These are phyloP conservation scores for Planiliza haematocheilus DNA, from an alignment of 2,113 vertebrate species.

Conservation along the genomic window DNA sequence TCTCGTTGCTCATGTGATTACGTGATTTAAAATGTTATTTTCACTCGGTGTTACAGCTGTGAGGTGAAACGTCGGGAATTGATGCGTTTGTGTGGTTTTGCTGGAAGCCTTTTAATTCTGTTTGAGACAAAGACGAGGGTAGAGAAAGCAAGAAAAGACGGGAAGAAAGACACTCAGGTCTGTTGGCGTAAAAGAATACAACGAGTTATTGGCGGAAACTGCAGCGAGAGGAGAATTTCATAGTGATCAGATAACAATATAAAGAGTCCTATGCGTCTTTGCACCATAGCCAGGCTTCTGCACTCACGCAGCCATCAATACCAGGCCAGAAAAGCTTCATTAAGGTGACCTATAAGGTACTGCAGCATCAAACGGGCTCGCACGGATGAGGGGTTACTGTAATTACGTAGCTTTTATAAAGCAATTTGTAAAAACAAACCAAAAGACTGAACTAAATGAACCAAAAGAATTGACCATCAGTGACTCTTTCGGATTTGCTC, in stretches of 20 bases:
- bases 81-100: slow-evolving; percentile 16
- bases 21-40: slow-evolving; percentile 39
- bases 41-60: slow-evolving; percentile 19
- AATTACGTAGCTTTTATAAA: not conserved
- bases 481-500: too few relatives aligned
- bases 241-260: slow-evolving; percentile 24
- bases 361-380: not conserved
- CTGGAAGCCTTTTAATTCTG: slow-evolving; percentile 23
- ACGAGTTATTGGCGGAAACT: slow-evolving; percentile 13
- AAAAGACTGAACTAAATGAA: too few relatives aligned
- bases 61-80: slow-evolving; percentile 14
- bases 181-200: slow-evolving; percentile 10
- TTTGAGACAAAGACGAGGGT: not conserved
- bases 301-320: slow-evolving; percentile 30
- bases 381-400: slow-evolving; percentile 12
- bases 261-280: slow-evolving; percentile 1
- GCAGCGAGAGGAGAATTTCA: slow-evolving; percentile 21
- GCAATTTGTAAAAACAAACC: not conserved
- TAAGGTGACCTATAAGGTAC: slow-evolving; percentile 16
- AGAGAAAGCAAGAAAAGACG: slow-evolving; percentile 5
- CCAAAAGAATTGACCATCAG: too few relatives aligned
- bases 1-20: slow-evolving; percentile 38
- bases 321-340: slow-evolving; percentile 13
- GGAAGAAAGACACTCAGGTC: not conserved
- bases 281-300: slow-evolving; percentile 6